Evolutionary conservation across 2,797 vertebrate genomes (phyloP), one percentile per base, ranked within the genome.

Genomic region (Brachyrhaphis roseni): DNA sequence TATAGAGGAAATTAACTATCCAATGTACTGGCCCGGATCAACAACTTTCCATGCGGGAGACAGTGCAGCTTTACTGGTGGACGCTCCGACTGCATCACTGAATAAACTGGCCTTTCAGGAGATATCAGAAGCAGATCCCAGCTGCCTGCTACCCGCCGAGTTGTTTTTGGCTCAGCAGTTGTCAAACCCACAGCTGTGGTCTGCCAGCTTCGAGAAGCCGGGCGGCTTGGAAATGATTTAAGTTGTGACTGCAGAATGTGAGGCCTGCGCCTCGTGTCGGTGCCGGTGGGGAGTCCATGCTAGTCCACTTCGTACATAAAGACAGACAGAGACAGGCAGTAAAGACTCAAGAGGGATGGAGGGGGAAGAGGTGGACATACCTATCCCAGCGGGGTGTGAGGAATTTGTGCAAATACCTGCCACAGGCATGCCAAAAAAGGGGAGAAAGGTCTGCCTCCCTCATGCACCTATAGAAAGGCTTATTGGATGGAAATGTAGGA

Each of bases 331-430:
- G 94, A 95, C 94, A 94, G 95, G 93, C 95, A 91, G 92, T 95
- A 94, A 94, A 94, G 92, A 87, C 71, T 78, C 93, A 87, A 87
- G 86, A 82, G 84, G 89, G 89, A 84, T 41, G 13, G 75, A 78
- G 51, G 75, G 79, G 86, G 79, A 46, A 57, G 82, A 88, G 91
- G 91, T 92, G 91, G 90, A 85, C 95, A 96, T 96, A 95, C 93
- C 95, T 95, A 94, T 96, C 96, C 93, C 95, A 79, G 91, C 89
- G 89, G 95, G 96, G 95, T 94, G 95, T 95, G 95, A 95, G 95
- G 96, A 96, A 97, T 96, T 95, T 96, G 90, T 93, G 96, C 95
- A 96, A 96, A 97, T 96, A 96, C 96, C 95, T 96, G 96, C 92
- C 95, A 96, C 91, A 82, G 89, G 91, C 91, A 94, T 95, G 96